These are phyloP conservation scores for Drosophila albomicans DNA, from an alignment of 1,140 invertebrate genomes.

Conservation along the genomic window DNA sequence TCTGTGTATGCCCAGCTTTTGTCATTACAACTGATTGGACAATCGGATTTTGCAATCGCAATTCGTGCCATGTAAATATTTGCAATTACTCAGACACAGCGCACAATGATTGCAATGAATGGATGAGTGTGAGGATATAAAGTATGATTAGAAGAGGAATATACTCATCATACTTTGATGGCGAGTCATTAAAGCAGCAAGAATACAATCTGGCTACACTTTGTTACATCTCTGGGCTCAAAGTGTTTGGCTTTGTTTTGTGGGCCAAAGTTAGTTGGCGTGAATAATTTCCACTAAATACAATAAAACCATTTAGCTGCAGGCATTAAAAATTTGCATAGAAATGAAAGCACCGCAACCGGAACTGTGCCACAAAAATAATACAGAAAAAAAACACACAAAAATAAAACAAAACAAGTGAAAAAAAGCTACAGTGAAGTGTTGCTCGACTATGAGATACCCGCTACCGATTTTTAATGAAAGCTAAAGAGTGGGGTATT, in stretches of 20 bases:
- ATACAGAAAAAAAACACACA: constrained; percentile 18
- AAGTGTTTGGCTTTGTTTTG: constrained; percentile 2
- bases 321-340: constrained; percentile 77
- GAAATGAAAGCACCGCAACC: constrained; percentile 74
- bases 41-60: constrained; percentile 51
- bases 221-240: constrained; percentile 13
- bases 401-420: constrained; percentile 21
- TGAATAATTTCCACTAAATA: constrained; percentile 82
- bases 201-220: constrained; percentile 18
- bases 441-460: no score
- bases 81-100: constrained; percentile 37
- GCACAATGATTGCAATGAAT: not conserved
- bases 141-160: not conserved
- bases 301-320: constrained; percentile 75
- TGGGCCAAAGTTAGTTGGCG: constrained; percentile 70
- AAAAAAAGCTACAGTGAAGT: constrained; percentile 1
- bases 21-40: constrained; percentile 76
- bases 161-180: constrained; percentile 28
- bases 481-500: no score
- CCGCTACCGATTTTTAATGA: no score
- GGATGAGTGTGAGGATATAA: not conserved
- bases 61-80: constrained; percentile 48
- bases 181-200: constrained; percentile 24
- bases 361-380: constrained; percentile 72
- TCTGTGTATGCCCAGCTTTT: constrained; percentile 65